Evolutionary conservation across 2,888 invertebrate species (phyloP).

Genomic region (Lasioglossum zephyrum): DNA sequence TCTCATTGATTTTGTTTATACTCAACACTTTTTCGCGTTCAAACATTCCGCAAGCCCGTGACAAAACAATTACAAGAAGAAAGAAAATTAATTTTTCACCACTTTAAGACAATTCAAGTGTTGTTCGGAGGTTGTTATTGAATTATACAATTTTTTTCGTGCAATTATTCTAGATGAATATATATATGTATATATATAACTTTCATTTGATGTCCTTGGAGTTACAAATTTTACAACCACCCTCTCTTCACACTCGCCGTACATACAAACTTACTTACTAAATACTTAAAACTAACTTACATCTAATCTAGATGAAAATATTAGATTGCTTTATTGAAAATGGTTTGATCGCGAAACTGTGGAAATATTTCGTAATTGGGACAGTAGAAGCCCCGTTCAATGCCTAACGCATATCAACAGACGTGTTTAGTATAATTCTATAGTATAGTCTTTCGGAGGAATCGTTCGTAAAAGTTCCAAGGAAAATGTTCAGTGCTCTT

Average conservation of each 20-base stretch:
- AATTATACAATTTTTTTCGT: neutral
- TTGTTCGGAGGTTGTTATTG: neutral
- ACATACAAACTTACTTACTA: too few relatives aligned
- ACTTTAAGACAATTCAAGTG: neutral
- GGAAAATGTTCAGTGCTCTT: slow-evolving; percentile 67
- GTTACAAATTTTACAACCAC: too few relatives aligned
- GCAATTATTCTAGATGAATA: neutral
- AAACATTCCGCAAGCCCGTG: neutral
- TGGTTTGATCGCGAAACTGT: neutral
- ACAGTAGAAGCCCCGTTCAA: neutral
- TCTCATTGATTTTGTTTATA: neutral
- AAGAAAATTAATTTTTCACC: neutral
- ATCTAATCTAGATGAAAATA: neutral
- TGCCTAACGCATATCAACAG: slow-evolving; percentile 23
- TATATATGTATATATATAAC: neutral
- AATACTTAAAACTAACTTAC: too few relatives aligned
- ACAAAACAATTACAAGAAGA: neutral
- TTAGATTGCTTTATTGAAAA: neutral
- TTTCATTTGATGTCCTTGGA: too few relatives aligned
- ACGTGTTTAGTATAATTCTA: neutral
- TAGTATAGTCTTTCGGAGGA: neutral
- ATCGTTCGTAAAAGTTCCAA: slow-evolving; percentile 21
- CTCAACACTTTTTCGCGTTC: neutral
- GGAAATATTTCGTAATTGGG: neutral
- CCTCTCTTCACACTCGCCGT: too few relatives aligned